A percentile compares a stretch with the other conserved stretches of the same genome.
Evolutionary conservation across 1,140 invertebrate species (phyloP).

Genomic region (Plutomurus gul): DNA sequence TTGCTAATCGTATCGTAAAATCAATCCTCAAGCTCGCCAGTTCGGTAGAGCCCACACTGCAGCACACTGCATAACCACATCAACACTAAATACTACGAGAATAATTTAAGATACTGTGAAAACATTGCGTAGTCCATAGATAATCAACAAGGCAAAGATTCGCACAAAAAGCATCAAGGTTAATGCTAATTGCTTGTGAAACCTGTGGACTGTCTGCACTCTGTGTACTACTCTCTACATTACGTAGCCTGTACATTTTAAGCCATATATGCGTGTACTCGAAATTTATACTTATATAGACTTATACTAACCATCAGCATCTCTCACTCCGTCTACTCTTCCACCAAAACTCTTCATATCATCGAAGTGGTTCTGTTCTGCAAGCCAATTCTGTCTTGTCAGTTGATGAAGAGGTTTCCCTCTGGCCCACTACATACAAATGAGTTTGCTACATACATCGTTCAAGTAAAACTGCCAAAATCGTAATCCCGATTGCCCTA

Average conservation of each 20-base stretch:
- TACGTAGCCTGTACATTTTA: not conserved
- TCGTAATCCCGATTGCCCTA: too few relatives aligned
- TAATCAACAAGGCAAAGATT: not conserved
- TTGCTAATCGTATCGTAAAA: too few relatives aligned
- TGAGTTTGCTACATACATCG: too few relatives aligned
- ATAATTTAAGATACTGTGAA: too few relatives aligned
- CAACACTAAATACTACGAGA: not conserved
- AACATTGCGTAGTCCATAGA: constrained; percentile 1
- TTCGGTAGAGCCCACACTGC: too few relatives aligned
- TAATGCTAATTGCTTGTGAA: constrained; percentile 8
- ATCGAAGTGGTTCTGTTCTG: not conserved
- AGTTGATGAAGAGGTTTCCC: too few relatives aligned
- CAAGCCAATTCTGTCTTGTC: too few relatives aligned
- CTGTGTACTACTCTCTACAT: not conserved
- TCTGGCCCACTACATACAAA: too few relatives aligned
- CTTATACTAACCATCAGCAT: not conserved
- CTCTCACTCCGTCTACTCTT: not conserved
- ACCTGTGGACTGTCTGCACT: not conserved
- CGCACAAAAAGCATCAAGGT: constrained; percentile 24
- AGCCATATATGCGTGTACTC: not conserved
- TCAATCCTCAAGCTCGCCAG: too few relatives aligned
- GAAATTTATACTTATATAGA: too few relatives aligned
- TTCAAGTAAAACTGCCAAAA: too few relatives aligned
- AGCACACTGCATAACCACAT: not conserved
- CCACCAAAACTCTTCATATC: not conserved